A percentile compares a stretch with the other conserved stretches of the same genome.
Evolutionary conservation across 2,888 invertebrate species (phyloP).

Genomic region (Drosophila rellima): DNA sequence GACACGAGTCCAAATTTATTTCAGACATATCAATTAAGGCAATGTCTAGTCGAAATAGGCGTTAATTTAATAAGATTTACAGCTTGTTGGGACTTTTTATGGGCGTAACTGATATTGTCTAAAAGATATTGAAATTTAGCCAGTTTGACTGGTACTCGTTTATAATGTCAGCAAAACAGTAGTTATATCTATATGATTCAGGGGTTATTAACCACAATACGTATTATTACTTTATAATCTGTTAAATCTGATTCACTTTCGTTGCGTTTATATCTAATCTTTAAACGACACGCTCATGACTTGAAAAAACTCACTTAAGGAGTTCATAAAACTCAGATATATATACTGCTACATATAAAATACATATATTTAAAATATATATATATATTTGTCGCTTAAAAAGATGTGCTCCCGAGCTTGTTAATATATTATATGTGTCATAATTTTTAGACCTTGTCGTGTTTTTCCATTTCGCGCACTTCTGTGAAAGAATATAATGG

Average conservation of each 20-base stretch:
- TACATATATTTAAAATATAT: not conserved
- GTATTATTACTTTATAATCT: slow-evolving; percentile 7
- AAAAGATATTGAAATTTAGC: not conserved
- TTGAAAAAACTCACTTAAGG: slow-evolving; percentile 5
- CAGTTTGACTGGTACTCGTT: not conserved
- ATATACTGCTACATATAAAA: not conserved
- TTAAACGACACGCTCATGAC: not conserved
- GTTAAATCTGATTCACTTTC: slow-evolving; percentile 27
- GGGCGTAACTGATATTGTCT: not conserved
- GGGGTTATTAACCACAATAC: slow-evolving; percentile 7
- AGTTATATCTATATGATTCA: slow-evolving; percentile 7
- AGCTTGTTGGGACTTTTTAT: slow-evolving; percentile 13
- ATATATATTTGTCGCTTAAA: slow-evolving; percentile 16
- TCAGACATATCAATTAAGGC: slow-evolving; percentile 45
- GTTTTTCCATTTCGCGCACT: slow-evolving; percentile 43
- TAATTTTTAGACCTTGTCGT: slow-evolving; percentile 42
- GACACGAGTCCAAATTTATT: slow-evolving; percentile 8
- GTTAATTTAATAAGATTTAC: slow-evolving; percentile 49
- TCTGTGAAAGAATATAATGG: slow-evolving; percentile 39
- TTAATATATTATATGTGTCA: slow-evolving; percentile 43
- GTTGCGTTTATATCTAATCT: slow-evolving; percentile 34
- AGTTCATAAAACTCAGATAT: slow-evolving; percentile 10
- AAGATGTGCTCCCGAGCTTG: slow-evolving; percentile 8
- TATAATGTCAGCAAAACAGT: not conserved
- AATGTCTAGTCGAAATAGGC: slow-evolving; percentile 22